These are phyloP conservation scores for Cremastinae sp. DNA, from an alignment of 2,888 invertebrate genomes.

Conservation along the genomic window DNA sequence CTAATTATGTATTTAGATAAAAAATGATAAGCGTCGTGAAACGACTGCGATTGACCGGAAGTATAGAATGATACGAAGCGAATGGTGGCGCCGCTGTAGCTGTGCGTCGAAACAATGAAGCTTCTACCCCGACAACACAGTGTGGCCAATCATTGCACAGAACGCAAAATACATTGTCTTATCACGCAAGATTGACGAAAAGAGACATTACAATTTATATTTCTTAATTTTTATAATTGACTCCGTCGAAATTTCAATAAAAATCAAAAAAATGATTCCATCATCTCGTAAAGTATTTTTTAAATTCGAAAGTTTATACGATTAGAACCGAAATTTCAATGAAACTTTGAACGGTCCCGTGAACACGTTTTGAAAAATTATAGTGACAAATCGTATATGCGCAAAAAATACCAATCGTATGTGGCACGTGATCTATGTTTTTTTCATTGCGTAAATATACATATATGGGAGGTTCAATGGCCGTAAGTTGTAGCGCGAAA, in stretches of 20 bases:
- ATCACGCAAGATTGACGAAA: slow-evolving; percentile 32
- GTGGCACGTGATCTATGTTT: slow-evolving; percentile 28
- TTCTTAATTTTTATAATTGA: too few species aligned
- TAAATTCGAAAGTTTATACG: too few species aligned
- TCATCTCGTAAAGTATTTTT: too few species aligned
- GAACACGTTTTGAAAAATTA: not conserved
- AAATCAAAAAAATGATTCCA: too few species aligned
- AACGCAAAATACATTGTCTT: slow-evolving; percentile 23
- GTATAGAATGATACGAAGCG: slow-evolving; percentile 59
- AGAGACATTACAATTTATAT: slow-evolving; percentile 28
- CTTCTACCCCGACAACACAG: slow-evolving; percentile 68
- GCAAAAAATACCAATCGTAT: slow-evolving; percentile 11
- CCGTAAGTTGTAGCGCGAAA: slow-evolving; percentile 30
- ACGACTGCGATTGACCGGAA: slow-evolving; percentile 69
- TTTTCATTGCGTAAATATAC: slow-evolving; percentile 35
- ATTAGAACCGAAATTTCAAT: too few species aligned
- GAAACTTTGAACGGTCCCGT: too few species aligned
- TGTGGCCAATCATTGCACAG: slow-evolving; percentile 59
- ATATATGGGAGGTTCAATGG: slow-evolving; percentile 25
- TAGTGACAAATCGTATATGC: slow-evolving; percentile 7
- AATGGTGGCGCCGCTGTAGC: slow-evolving; percentile 59
- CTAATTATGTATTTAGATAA: too few species aligned
- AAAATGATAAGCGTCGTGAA: slow-evolving; percentile 61
- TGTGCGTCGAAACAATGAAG: slow-evolving; percentile 44
- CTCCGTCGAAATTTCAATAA: too few species aligned